Base-by-base conservation (phyloP, 2,888 invertebrate species). In the Drosophila borborema region DNA sequence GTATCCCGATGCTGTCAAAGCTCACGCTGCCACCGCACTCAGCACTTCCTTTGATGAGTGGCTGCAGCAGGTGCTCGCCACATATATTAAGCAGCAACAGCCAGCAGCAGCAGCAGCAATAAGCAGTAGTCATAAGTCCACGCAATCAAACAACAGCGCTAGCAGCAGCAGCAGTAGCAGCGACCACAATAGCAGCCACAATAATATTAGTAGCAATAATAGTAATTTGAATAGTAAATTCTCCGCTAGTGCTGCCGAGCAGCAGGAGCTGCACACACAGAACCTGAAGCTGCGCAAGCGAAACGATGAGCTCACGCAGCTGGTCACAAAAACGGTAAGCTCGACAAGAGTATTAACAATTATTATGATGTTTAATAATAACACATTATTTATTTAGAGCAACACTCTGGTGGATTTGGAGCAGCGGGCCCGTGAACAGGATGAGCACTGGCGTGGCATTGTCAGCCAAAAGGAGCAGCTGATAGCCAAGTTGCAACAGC, bases 291-390 rank as follows among this genome's bases (percentile, higher is more conserved):
- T 96, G 80, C 95, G 95, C 87, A 94, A 93, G 49, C 94, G 95
- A 90, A 95, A 96, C 58, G 94, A 94, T 75, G 95, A 96, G 92
- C 96, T 97, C 91, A 96, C 96, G 93, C 95, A 94, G 89, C 95
- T 96, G 81, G 96, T 97, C 76, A 95, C 95, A 80, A 96, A 97
- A 90, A 97, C 97, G 81, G 97, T 97, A 92, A 94, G 95, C 94
- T 1, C 9, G 8, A 38, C 1, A 18, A 3, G 14, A 16, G 23
- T 28, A 18, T 1, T 4, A 38, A 1, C 3, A 46, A 14, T 23
- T 5, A 20, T 16, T n/a, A 48, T 48, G 16, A 40, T 7, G 7
- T 7, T 40, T 6, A 40, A 38, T 9, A 48, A 8, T 4, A 8
- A 8, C 8, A 16, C 6, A 8, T 16, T 46, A 5, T 1, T 48